phyloP scores from a whole-genome alignment of 2,888 invertebrate genomes.

The Thyatira batis region DNA sequence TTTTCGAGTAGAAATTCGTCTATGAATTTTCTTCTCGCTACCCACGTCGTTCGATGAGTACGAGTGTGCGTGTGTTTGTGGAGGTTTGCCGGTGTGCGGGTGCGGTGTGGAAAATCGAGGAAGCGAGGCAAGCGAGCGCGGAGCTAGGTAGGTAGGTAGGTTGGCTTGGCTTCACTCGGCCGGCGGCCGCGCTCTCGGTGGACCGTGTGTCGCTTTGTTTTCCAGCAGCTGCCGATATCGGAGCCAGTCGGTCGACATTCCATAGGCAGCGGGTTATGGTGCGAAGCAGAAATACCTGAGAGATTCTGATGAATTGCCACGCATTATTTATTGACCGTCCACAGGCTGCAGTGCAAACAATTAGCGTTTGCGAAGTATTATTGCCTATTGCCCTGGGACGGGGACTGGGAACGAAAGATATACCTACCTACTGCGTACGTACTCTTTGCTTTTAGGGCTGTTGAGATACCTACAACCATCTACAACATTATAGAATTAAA shows the following conservation, averaged over 20 bases:
- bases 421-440: not conserved
- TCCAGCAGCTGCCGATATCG: slow-evolving; percentile 52
- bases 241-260: slow-evolving; percentile 75
- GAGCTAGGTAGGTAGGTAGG: slow-evolving; percentile 20
- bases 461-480: not conserved
- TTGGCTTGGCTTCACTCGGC: slow-evolving; percentile 48
- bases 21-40: slow-evolving; percentile 8
- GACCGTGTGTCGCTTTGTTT: slow-evolving; percentile 51
- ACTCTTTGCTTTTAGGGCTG: not conserved
- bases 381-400: too few relatives aligned
- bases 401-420: too few relatives aligned
- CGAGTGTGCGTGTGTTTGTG: slow-evolving; percentile 54
- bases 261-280: slow-evolving; percentile 68
- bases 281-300: slow-evolving; percentile 75
- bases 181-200: slow-evolving; percentile 39
- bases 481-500: not conserved
- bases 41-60: slow-evolving; percentile 7
- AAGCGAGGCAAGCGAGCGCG: slow-evolving; percentile 26
- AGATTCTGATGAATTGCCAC: slow-evolving; percentile 70
- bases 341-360: slow-evolving; percentile 20
- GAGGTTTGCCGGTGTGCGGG: slow-evolving; percentile 52
- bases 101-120: slow-evolving; percentile 54
- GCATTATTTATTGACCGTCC: slow-evolving; percentile 61
- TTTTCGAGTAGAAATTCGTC: slow-evolving; percentile 18
- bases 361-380: slow-evolving; percentile 24